Base-by-base conservation (phyloP, 2,113 vertebrate species). In the Bolborhynchus lineola region DNA sequence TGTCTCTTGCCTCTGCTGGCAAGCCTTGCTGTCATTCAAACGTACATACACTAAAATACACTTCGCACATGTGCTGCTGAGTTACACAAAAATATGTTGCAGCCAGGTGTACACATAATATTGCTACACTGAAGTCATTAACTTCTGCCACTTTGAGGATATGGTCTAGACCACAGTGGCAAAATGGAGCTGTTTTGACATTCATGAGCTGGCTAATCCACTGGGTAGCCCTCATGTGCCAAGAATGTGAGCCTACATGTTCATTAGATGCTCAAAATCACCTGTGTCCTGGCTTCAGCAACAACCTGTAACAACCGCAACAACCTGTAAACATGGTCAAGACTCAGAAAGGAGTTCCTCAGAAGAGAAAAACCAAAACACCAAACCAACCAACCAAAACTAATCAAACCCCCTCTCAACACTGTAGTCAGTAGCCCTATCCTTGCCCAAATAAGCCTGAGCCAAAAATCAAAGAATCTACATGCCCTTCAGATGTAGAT, bases 71-170 rank as follows among this genome's bases (percentile, higher is more conserved):
- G 4, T 86, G 35, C n/a, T 84, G 86, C 8, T 63, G 60, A 93
- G 67, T 77, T 90, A 63, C 24, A 0, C 16, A 53, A 44, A 97
- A 82, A 78, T n/a, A 84, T 16, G 60, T 44, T 19, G 68, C 69
- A 55, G 59, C 35, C 76, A 74, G 55, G 33, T 52, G 29, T 20
- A 75, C 2, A 2, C 0, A 0, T 52, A 63, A 26, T 12, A 53
- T 46, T 44, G 25, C 37, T 53, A 72, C 44, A 31, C 10, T 49
- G 49, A 87, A 62, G 44, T 62, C 35, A 92, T 81, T 78, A 74
- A 68, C 35, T 83, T 70, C 25, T 67, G 52, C 33, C 39, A 49
- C 74, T 65, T 26, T 28, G 47, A 95, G 90, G 63, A 88, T 88
- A 83, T 76, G 84, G 91, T 57, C 23, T 69, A 67, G 52, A 47